Base-by-base conservation (phyloP, 2,888 invertebrate genomes). In the Amphimallon solstitiale region DNA sequence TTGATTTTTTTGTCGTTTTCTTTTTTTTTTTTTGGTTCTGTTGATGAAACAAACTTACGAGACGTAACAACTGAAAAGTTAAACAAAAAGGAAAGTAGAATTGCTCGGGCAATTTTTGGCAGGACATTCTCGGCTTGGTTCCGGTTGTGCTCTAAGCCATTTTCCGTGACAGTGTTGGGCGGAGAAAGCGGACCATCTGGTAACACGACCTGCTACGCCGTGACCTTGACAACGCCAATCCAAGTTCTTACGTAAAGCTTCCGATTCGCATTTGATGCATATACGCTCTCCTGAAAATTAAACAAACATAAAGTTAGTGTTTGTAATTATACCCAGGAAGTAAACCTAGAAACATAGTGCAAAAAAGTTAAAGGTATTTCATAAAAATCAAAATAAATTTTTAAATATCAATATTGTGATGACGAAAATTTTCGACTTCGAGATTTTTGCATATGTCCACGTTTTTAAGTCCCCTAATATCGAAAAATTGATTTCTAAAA, bases 161-260 rank as follows among this genome's bases (percentile, higher is more conserved):
- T 94, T 93, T 38, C 95, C 95, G 77, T 93, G 93, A 81, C 95
- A 95, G 76, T 93, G 92, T 0, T 92, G 91, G n/a, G 91, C 91
- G 49, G 92, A 90, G 34, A 95, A 86, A 35, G 94, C 93, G 74
- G 91, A 91, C 90, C 92, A 95, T 65, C 93, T 86, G 9, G 94
- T 94, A 68, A 89, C 86, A 65, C 90, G 86, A 0, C 89, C 89
- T 29, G 88, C 85, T 1, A 92, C 90, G 0, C 95, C 95, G 80
- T 95, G 94, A 0, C 95, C 95, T 69, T 91, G 90, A 84, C 95
- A 95, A 51, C 92, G 86, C 88, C 90, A 91, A 68, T 90, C 90
- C 23, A 92, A 82, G 67, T 88, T 88, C 45, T 90, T 88, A 59
- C 92, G 87, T 67, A 94, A 87, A 0, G 94, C 94, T 71, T 92